phyloP scores from a whole-genome alignment of 2,797 vertebrate species.

The Jordanella pulchra region DNA sequence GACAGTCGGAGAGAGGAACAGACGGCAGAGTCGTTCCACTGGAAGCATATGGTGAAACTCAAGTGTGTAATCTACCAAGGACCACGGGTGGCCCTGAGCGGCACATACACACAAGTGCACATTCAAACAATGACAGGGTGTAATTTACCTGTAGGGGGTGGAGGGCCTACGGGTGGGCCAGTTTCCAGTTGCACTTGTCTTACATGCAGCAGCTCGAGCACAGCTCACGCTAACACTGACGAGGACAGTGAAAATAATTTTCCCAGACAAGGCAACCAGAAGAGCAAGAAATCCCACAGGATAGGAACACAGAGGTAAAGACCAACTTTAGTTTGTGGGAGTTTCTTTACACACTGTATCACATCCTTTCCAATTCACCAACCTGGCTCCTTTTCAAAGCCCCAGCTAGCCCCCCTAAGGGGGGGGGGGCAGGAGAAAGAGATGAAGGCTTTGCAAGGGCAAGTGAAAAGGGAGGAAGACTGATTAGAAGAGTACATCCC shows the following conservation, averaged over 20 bases:
- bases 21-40: constrained; percentile 73
- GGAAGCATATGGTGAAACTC: constrained; percentile 81
- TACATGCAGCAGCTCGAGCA: constrained; percentile 63
- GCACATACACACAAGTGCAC: constrained; percentile 31
- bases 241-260: constrained; percentile 65
- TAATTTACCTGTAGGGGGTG: constrained; percentile 69
- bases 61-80: constrained; percentile 80
- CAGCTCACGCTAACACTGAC: constrained; percentile 52
- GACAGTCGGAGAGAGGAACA: constrained; percentile 67
- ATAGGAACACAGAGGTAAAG: constrained; percentile 27
- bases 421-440: constrained; percentile 14
- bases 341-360: constrained; percentile 53
- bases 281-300: constrained; percentile 61
- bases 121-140: constrained; percentile 63
- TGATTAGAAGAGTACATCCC: constrained; percentile 66
- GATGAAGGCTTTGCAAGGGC: constrained; percentile 63
- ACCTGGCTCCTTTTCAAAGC: constrained; percentile 70
- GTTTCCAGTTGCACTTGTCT: constrained; percentile 73
- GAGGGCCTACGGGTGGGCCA: constrained; percentile 73
- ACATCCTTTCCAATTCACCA: constrained; percentile 73
- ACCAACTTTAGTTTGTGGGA: constrained; percentile 62
- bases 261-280: constrained; percentile 25
- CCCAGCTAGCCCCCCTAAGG: constrained; percentile 26
- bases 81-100: constrained; percentile 72
- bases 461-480: constrained; percentile 56